phyloP scores from a whole-genome alignment of 2,888 invertebrate genomes.

The Syrphus vitripennis region DNA sequence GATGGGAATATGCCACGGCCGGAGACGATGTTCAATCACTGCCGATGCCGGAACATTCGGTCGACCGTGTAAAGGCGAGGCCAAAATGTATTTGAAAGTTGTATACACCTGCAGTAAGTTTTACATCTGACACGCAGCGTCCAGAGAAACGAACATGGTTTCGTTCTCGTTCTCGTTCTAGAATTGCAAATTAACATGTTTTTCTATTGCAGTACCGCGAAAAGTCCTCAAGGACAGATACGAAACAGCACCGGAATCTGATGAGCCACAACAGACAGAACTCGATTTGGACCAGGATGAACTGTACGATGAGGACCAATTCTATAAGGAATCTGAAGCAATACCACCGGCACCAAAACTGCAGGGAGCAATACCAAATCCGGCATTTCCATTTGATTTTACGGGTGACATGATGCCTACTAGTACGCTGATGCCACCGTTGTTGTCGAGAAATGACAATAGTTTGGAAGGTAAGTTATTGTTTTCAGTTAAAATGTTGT shows the following conservation, averaged over 20 bases:
- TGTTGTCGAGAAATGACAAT: constrained; percentile 77
- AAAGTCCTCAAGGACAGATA: constrained; percentile 92
- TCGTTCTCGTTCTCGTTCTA: no score
- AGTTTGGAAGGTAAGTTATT: constrained; percentile 78
- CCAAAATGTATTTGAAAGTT: constrained; percentile 92
- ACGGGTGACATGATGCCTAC: constrained; percentile 74
- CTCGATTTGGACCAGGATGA: constrained; percentile 82
- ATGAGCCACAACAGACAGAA: constrained; percentile 85
- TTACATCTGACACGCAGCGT: background rate
- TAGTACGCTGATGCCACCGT: constrained; percentile 77
- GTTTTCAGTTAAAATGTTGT: no score
- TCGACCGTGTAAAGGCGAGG: constrained; percentile 89
- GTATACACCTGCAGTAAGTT: constrained; percentile 93
- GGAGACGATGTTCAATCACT: constrained; percentile 89
- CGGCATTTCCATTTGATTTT: constrained; percentile 76
- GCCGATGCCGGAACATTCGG: constrained; percentile 92
- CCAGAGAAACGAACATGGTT: background rate
- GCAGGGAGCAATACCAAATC: constrained; percentile 78
- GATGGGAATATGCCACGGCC: constrained; percentile 93
- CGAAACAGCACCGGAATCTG: constrained; percentile 89
- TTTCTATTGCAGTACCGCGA: constrained; percentile 86
- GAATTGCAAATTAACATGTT: constrained; percentile 19
- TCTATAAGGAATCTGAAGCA: constrained; percentile 83
- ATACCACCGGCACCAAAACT: constrained; percentile 83
- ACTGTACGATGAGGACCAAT: constrained; percentile 83